A percentile compares a stretch with the other conserved stretches of the same genome.
These are phyloP conservation scores for Scaptomyza tumidula DNA, from an alignment of 2,888 invertebrate genomes.

Conservation along the genomic window DNA sequence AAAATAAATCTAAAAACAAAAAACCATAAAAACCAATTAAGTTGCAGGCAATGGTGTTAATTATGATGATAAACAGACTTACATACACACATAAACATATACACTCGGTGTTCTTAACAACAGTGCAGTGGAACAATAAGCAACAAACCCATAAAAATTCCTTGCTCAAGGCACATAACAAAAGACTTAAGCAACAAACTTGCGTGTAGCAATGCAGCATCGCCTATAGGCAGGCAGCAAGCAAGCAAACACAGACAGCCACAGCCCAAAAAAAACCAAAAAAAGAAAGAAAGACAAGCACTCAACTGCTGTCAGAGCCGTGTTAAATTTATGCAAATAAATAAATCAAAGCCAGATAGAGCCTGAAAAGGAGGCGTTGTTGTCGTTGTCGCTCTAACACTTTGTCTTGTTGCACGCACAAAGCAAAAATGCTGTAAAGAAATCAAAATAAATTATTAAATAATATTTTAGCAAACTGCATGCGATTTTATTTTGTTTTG, in stretches of 20 bases:
- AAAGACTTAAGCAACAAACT: conserved; percentile 75
- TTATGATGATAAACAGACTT: conserved; percentile 26
- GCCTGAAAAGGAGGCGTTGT: conserved; percentile 64
- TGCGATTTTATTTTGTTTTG: conserved; percentile 16
- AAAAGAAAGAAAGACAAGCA: conserved; percentile 25
- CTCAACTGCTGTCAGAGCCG: conserved; percentile 70
- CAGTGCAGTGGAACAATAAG: conserved; percentile 29
- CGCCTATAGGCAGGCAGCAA: conserved; percentile 42
- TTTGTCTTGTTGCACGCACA: conserved; percentile 46
- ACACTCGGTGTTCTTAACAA: conserved; percentile 17
- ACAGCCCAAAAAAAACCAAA: conserved; percentile 27
- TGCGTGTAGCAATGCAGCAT: conserved; percentile 69
- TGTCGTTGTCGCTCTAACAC: conserved; percentile 30
- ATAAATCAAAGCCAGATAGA: conserved; percentile 65
- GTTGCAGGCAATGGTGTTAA: conserved; percentile 44
- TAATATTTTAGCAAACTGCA: conserved; percentile 22
- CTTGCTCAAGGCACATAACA: conserved; percentile 55
- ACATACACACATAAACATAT: conserved; percentile 10
- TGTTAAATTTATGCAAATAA: conserved; percentile 78
- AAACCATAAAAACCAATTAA: conserved; percentile 10
- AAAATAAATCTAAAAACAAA: conserved; percentile 5
- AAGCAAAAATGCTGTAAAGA: conserved; percentile 18
- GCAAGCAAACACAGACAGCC: background rate
- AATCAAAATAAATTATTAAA: conserved; percentile 1
- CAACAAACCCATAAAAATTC: conserved; percentile 45